Base-by-base conservation (phyloP, 1,140 invertebrate species). In the Vollenhovia emeryi region DNA sequence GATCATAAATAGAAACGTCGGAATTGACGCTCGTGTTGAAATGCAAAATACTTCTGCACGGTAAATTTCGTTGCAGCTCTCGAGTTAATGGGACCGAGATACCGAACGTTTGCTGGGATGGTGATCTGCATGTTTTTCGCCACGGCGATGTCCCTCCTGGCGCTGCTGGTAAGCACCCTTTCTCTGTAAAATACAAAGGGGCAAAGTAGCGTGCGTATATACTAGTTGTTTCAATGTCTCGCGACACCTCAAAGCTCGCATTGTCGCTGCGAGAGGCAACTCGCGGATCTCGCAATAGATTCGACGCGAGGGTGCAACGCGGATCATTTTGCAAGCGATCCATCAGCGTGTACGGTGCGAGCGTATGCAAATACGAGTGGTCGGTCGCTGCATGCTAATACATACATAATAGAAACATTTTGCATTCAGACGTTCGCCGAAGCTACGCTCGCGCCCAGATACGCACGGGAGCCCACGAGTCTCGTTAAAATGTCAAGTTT, bases 111-210 rank as follows among this genome's bases (percentile, higher is more conserved):
- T 93, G 96, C 96, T 24, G 97, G 96, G 40, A 96, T 96, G 92
- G 96, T 96, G 33, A 96, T 96, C 24, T 96, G 96, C 68, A 96
- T 97, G 94, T 96, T 97, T 87, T 97, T 97, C 89, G 96, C 96
- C 11, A 93, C 95, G 3, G 96, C 96, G 3, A 96, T 97, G 95
- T 96, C 96, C 55, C 91, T 97, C 4, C 93, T 97, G 9, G 96
- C 97, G 0, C 89, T 96, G 13, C 89, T 97, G 84, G 97, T 95
- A 90, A 94, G 91, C 89, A 43, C 15, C 2, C 4, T 21, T 59
- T 27, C 0, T 76, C 18, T 18, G n/a, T 30, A 43, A 82, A 80
- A 43, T 57, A 43, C 9, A 3, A 27, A 52, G 7, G 21, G 18
- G 1, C 27, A 45, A 15, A 36, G 15, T 50, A 15, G 5, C 3